A percentile compares a stretch with the other conserved stretches of the same genome.
Evolutionary conservation across 2,888 invertebrate species (phyloP).

Genomic region (Brachynemurus nebulosus): DNA sequence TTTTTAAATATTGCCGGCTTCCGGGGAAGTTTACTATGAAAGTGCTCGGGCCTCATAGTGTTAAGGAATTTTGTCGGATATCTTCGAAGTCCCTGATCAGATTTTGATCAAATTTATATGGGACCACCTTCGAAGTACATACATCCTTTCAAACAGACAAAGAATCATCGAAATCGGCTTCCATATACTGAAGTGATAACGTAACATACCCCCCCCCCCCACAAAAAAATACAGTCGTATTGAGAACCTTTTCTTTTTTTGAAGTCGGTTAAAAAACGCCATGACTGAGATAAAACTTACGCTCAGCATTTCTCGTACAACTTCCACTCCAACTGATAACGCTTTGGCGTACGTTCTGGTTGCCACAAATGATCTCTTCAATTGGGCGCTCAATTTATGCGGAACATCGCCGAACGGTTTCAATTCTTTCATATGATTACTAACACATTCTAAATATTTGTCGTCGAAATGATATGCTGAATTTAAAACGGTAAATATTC

Average conservation of each 20-base stretch:
- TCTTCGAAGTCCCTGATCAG: too few relatives aligned
- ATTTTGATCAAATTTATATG: too few relatives aligned
- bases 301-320: slow-evolving; percentile 62
- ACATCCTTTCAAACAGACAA: neutral
- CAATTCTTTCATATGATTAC: slow-evolving; percentile 82
- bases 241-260: too few relatives aligned
- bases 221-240: too few relatives aligned
- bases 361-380: slow-evolving; percentile 87
- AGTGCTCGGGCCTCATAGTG: too few relatives aligned
- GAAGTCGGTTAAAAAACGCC: too few relatives aligned
- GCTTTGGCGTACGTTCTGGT: slow-evolving; percentile 89
- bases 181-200: too few relatives aligned
- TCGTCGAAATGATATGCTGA: slow-evolving; percentile 83
- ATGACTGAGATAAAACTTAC: slow-evolving; percentile 40
- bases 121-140: neutral
- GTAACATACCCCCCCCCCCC: too few relatives aligned
- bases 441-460: slow-evolving; percentile 74
- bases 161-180: too few relatives aligned
- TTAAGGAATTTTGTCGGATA: too few relatives aligned
- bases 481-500: slow-evolving; percentile 92
- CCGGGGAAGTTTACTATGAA: too few relatives aligned
- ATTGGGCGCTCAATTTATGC: slow-evolving; percentile 74
- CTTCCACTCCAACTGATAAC: slow-evolving; percentile 65
- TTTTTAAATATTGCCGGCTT: too few relatives aligned
- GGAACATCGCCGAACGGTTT: slow-evolving; percentile 94